phyloP scores from a whole-genome alignment of 2,888 invertebrate species.

The Melanostoma scalare region DNA sequence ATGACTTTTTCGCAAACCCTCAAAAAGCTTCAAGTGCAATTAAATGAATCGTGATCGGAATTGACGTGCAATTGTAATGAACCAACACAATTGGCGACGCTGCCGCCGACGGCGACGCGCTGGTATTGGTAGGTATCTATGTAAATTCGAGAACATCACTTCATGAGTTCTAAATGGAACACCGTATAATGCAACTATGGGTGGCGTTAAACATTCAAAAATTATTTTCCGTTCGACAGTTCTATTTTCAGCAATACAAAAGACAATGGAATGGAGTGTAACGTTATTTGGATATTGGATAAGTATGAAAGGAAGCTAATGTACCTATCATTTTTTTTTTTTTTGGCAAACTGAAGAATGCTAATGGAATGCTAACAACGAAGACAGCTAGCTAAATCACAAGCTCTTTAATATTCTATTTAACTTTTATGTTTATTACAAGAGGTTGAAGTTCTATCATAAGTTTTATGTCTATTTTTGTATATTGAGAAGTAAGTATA shows the following conservation, averaged over 20 bases:
- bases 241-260: constrained; percentile 35
- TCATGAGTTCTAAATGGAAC: constrained; percentile 54
- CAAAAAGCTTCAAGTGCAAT: constrained; percentile 18
- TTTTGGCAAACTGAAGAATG: too few relatives aligned
- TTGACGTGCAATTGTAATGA: constrained; percentile 36
- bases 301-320: neutral
- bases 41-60: constrained; percentile 62
- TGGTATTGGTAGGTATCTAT: neutral
- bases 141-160: constrained; percentile 15
- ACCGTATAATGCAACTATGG: constrained; percentile 7
- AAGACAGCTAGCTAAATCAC: too few relatives aligned
- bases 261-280: neutral
- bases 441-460: too few relatives aligned
- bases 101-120: too few relatives aligned
- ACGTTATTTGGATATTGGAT: neutral
- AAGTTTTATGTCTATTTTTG: too few relatives aligned
- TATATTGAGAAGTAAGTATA: too few relatives aligned
- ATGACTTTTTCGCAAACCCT: neutral
- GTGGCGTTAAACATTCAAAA: constrained; percentile 56
- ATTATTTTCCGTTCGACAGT: constrained; percentile 46
- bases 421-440: too few relatives aligned
- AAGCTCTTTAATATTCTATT: too few relatives aligned
- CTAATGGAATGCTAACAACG: too few relatives aligned
- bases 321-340: too few relatives aligned
- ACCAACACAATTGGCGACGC: constrained; percentile 4